phyloP scores from a whole-genome alignment of 2,797 vertebrate species.

The Pseudocheirus occidentalis region DNA sequence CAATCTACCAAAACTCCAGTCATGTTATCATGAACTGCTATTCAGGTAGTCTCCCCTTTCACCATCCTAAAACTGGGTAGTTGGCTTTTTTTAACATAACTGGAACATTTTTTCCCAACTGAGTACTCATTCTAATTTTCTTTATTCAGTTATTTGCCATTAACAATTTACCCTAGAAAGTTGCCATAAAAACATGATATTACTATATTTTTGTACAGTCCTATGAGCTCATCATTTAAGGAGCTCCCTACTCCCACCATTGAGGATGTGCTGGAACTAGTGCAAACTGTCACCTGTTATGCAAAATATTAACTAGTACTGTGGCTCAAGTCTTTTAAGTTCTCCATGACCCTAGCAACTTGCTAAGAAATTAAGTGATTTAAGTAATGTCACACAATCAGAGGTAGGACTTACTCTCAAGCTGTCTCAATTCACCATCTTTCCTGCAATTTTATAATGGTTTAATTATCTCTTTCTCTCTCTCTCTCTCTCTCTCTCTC shows the following conservation, averaged over 20 bases:
- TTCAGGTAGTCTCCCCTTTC: not conserved
- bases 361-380: not conserved
- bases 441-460: not conserved
- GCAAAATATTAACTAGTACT: not conserved
- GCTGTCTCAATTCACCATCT: not conserved
- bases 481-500: not conserved
- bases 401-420: not conserved
- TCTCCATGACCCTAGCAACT: not conserved
- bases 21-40: not conserved
- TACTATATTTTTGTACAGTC: not conserved
- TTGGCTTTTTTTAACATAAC: not conserved
- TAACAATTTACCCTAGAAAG: not conserved
- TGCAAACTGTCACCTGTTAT: not conserved
- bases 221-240: not conserved
- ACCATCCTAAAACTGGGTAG: not conserved
- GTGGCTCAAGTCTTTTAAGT: not conserved
- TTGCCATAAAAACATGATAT: not conserved
- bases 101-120: not conserved
- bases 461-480: not conserved
- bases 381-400: not conserved
- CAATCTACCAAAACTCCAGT: not conserved
- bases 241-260: not conserved
- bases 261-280: not conserved
- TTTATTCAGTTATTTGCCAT: not conserved
- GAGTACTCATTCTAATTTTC: not conserved